phyloP scores from a whole-genome alignment of 1,140 invertebrate genomes.

The Habropoda laboriosa region DNA sequence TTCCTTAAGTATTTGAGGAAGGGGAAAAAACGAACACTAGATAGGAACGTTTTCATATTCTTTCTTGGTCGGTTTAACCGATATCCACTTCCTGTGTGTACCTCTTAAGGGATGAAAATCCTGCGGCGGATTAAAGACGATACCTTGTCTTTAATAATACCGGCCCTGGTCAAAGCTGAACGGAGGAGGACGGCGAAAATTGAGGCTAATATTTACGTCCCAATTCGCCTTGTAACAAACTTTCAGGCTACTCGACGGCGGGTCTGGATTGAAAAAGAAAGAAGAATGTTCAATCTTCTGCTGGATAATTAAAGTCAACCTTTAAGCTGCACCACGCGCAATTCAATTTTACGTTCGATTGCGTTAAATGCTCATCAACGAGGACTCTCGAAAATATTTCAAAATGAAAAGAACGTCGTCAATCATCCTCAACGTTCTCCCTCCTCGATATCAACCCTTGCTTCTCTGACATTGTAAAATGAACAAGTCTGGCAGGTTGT shows the following conservation, averaged over 20 bases:
- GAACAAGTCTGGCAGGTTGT: not conserved
- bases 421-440: too few species aligned
- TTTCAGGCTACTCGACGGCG: not conserved
- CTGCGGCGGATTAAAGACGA: not conserved
- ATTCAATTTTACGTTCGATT: not conserved
- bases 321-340: not conserved
- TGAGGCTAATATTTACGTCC: not conserved
- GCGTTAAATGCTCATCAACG: not conserved
- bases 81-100: too few species aligned
- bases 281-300: too few species aligned
- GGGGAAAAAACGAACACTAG: too few species aligned
- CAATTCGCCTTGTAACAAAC: not conserved
- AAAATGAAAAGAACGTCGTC: too few species aligned
- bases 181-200: not conserved
- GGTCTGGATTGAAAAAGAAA: not conserved
- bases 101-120: too few species aligned
- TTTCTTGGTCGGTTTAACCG: too few species aligned
- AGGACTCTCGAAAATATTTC: not conserved
- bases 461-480: not conserved
- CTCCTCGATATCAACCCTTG: not conserved
- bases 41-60: too few species aligned
- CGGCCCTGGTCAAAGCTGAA: not conserved
- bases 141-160: not conserved
- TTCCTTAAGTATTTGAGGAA: too few species aligned
- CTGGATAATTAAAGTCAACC: not conserved